Percentiles rank a stretch among this genome's conserved stretches.
Evolutionary conservation across 2,113 vertebrate genomes (phyloP).

Genomic region (Oxyruncus cristatus): DNA sequence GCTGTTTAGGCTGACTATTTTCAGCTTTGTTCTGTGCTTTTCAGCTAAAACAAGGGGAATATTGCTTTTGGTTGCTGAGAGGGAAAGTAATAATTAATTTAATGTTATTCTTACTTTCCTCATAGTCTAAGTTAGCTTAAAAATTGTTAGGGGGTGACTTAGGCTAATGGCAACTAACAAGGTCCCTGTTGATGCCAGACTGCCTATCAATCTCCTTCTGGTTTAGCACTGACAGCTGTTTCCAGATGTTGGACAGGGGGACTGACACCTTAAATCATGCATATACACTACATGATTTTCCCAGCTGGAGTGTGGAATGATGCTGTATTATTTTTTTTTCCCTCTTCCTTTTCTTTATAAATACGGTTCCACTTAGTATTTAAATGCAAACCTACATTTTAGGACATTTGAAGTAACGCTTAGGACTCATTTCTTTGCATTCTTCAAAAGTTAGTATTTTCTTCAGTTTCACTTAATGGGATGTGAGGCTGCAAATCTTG

Average conservation of each 20-base stretch:
- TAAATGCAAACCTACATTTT: neutral
- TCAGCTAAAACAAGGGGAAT: neutral
- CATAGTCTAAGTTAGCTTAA: neutral
- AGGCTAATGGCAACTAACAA: neutral
- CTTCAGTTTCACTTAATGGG: neutral
- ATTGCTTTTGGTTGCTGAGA: neutral
- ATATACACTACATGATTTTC: neutral
- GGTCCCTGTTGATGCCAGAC: neutral
- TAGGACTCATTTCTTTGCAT: neutral
- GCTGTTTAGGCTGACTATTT: neutral
- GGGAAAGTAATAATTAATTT: neutral
- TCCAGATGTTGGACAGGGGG: neutral
- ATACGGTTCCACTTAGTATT: neutral
- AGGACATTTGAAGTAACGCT: neutral
- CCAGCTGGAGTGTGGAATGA: neutral
- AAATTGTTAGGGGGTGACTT: neutral
- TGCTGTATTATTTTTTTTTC: rapidly evolving
- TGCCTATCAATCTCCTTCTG: neutral
- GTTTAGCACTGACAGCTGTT: neutral
- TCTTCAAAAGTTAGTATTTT: neutral
- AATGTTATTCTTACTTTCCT: neutral
- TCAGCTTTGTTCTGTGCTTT: neutral
- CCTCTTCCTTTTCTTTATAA: neutral
- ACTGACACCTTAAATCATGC: neutral
- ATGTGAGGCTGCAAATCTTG: neutral